phyloP scores from a whole-genome alignment of 2,113 vertebrate genomes.

The Anolis carolinensis region DNA sequence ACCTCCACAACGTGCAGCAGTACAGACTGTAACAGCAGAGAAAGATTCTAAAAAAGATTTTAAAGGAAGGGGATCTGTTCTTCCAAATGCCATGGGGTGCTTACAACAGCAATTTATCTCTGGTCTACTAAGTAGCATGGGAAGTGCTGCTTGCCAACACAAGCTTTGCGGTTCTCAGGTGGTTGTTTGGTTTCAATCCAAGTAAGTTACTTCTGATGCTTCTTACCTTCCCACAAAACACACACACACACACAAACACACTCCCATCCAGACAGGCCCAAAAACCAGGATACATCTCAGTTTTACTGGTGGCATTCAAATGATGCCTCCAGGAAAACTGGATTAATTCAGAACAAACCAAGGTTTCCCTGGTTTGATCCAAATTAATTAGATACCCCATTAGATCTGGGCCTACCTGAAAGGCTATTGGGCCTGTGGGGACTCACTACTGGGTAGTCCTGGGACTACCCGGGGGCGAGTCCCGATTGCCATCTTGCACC shows the following conservation, averaged over 20 bases:
- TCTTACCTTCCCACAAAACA: not conserved
- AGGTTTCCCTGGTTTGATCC: no score
- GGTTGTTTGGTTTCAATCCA: conserved; percentile 2
- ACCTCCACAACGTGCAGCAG: conserved; percentile 10
- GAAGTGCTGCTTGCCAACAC: not conserved
- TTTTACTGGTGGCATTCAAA: no score
- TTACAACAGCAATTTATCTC: conserved; percentile 22
- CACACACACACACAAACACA: not conserved
- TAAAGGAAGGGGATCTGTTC: not conserved
- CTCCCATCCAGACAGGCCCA: not conserved
- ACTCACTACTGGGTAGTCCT: no score
- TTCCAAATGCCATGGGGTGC: not conserved
- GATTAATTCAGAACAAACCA: no score
- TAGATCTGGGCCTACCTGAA: no score
- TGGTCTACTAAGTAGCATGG: conserved; percentile 7
- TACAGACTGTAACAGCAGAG: conserved; percentile 1
- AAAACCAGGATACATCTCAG: no score
- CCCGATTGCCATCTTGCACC: no score
- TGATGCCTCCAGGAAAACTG: no score
- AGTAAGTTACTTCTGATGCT: not conserved
- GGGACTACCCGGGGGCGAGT: no score
- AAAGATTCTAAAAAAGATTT: not conserved
- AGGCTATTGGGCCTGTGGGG: no score
- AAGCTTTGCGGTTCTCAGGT: not conserved
- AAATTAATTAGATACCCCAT: no score